Percentiles rank a stretch among this genome's conserved stretches.
phyloP scores from a whole-genome alignment of 2,113 vertebrate genomes.

The Salvator merianae region DNA sequence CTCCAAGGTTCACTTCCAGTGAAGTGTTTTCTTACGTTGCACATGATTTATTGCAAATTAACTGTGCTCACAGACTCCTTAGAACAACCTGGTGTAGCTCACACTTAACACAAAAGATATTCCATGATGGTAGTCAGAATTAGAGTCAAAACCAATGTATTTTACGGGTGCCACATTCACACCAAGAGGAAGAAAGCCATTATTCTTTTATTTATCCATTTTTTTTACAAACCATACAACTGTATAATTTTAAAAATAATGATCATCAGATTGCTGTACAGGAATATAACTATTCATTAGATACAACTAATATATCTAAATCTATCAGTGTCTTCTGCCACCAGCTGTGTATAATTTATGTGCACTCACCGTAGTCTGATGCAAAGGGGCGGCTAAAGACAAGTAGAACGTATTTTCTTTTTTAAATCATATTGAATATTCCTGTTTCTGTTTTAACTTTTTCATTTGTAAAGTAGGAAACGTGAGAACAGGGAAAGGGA shows the following conservation, averaged over 20 bases:
- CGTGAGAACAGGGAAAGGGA: background rate
- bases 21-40: background rate
- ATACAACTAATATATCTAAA: too few species aligned
- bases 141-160: background rate
- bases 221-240: background rate
- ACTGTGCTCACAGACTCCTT: background rate
- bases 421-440: background rate
- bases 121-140: background rate
- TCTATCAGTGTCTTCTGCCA: background rate
- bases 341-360: background rate
- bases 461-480: background rate
- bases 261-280: background rate
- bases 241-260: background rate
- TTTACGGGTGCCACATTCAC: background rate
- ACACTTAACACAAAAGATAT: background rate
- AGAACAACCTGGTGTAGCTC: background rate
- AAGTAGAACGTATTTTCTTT: background rate
- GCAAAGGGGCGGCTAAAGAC: background rate
- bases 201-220: background rate
- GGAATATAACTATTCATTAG: background rate
- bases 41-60: constrained; percentile 22
- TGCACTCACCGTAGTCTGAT: background rate
- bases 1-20: constrained; percentile 6
- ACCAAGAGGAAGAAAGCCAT: background rate
- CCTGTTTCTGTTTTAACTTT: background rate